These are phyloP conservation scores for Platyrinchus mystaceus DNA, from an alignment of 2,797 vertebrate species.

Conservation along the genomic window DNA sequence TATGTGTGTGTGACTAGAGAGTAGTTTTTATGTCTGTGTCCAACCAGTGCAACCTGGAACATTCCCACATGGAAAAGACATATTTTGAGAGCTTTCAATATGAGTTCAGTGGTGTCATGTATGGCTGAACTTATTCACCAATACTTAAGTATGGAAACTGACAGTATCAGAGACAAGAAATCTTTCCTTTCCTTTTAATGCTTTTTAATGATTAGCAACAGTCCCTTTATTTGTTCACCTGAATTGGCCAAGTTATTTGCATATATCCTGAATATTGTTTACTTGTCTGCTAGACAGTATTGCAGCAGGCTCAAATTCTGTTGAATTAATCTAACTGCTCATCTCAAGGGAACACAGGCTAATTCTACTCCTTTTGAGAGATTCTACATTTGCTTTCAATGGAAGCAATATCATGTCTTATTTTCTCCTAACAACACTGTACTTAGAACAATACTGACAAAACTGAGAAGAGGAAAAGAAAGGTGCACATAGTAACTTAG, in stretches of 20 bases:
- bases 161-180: not conserved
- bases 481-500: not conserved
- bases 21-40: not conserved
- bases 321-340: not conserved
- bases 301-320: not conserved
- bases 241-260: not conserved
- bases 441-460: not conserved
- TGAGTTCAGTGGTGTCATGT: not conserved
- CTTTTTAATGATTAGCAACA: not conserved
- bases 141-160: not conserved
- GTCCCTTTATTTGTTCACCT: not conserved
- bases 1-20: accelerated
- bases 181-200: not conserved
- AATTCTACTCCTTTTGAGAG: not conserved
- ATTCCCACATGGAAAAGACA: not conserved
- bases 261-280: not conserved
- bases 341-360: not conserved
- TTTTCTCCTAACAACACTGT: not conserved
- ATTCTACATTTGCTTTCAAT: not conserved
- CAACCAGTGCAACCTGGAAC: not conserved
- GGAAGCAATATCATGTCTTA: not conserved
- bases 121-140: not conserved
- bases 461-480: not conserved
- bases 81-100: not conserved
- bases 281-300: not conserved